Evolutionary conservation across 1,140 invertebrate genomes (phyloP), one percentile per base, ranked within the genome.

Genomic region (Tribolium madens): DNA sequence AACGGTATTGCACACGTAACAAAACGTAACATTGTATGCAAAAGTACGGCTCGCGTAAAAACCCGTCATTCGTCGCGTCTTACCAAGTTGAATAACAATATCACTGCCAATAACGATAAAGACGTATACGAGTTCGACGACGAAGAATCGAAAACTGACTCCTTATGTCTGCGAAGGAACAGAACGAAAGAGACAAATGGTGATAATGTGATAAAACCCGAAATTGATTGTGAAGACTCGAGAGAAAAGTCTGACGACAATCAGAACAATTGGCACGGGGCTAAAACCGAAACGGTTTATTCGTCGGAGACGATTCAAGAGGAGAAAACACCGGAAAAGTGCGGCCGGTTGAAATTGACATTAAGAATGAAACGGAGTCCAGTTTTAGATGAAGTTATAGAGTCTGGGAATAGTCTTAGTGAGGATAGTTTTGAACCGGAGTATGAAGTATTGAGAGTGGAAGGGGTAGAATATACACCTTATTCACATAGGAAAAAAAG

Each of bases 311-410:
- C 18, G 15, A 21, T 36, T 48, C 77, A 76, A 31, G 42, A 36
- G 26, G 60, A 81, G 46, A 81, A 81, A 74, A 84, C 85, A 6
- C 84, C 84, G 6, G 84, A 84, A 76, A 84, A 83, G 47, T 81
- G 84, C 50, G 89, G 92, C 12, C 88, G 92, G 9, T 85, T 96
- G 10, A 95, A 96, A 81, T 82, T 97, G 36, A 96, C 94, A 0
- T 84, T 97, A 10, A 88, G 94, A 2, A 94, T 96, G 90, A 95
- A 95, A 84, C 90, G 95, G 15, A 95, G 94, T 60, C 94, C 94
- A 0, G 91, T 95, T 73, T 84, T 95, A 10, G 95, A 96, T 82
- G 94, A 96, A 79, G 91, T 95, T 0, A 93, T 95, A 76, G 94
- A 96, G 84, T 92, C 93, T 9, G 94, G 94, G 4, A 93, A 90